Conservation (phyloP, 2,888 invertebrate genomes). For the Clostera curtula region DNA sequence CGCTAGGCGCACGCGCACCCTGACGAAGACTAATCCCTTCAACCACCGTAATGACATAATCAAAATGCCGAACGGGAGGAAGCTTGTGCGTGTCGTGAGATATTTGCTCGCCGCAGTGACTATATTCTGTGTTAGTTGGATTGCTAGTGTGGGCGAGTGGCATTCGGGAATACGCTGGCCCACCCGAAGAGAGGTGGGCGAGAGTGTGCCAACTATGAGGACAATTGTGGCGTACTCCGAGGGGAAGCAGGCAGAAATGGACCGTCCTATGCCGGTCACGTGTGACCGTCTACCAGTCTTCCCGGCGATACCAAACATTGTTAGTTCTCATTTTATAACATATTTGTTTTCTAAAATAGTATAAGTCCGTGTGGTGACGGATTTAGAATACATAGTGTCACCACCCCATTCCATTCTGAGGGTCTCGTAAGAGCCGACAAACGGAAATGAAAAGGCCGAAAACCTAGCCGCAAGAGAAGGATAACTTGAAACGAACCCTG, state of each 20-base stretch:
- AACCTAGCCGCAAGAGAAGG: too few species aligned
- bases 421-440: too few species aligned
- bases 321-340: conserved; percentile 31
- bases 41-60: conserved; percentile 25
- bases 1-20: conserved; percentile 23
- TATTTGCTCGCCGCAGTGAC: conserved; percentile 55
- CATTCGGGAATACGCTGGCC: conserved; percentile 44
- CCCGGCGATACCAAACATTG: conserved; percentile 44
- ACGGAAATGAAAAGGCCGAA: too few species aligned
- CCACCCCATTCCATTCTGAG: too few species aligned
- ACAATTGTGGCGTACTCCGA: conserved; percentile 78
- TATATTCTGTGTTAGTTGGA: conserved; percentile 62
- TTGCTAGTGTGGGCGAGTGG: conserved; percentile 61
- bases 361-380: too few species aligned
- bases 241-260: conserved; percentile 68
- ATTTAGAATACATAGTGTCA: too few species aligned
- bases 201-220: conserved; percentile 55
- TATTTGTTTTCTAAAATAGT: conserved; percentile 4
- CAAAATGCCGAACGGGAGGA: conserved; percentile 44
- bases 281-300: conserved; percentile 55
- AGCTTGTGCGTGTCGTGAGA: conserved; percentile 50
- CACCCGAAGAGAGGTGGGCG: conserved; percentile 20
- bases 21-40: conserved; percentile 17
- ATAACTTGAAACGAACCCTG: too few species aligned
- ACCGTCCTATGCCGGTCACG: conserved; percentile 54